phyloP scores from a whole-genome alignment of 2,113 vertebrate species.

The Notarius lentiginosus region DNA sequence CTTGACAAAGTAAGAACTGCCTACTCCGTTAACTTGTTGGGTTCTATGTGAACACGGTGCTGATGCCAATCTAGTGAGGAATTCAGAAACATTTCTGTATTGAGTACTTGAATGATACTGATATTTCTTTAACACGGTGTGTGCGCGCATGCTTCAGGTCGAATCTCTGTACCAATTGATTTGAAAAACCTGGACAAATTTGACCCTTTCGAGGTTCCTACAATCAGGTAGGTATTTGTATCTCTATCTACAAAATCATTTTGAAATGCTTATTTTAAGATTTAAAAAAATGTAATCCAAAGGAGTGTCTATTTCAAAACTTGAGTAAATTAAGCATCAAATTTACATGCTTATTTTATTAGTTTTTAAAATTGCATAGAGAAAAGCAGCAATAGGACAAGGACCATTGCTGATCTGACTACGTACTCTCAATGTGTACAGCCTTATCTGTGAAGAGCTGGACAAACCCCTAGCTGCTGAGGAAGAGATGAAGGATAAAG shows the following conservation, averaged over 20 bases:
- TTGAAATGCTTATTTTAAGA: background rate
- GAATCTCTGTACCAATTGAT: constrained; percentile 91
- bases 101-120: background rate
- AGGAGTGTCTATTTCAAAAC: background rate
- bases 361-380: background rate
- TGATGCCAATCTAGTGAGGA: background rate
- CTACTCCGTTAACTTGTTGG: background rate
- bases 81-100: constrained; percentile 1
- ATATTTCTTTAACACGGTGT: background rate
- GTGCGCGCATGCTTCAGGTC: constrained; percentile 66
- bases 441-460: constrained; percentile 84
- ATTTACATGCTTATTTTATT: background rate
- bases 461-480: constrained; percentile 65
- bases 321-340: background rate
- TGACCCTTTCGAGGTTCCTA: constrained; percentile 89
- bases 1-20: background rate
- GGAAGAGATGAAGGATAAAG: constrained; percentile 63
- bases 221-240: constrained; percentile 77
- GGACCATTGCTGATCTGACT: background rate
- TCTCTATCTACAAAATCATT: background rate
- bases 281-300: background rate
- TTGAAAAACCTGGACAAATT: constrained; percentile 83
- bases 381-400: background rate
- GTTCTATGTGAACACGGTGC: background rate
- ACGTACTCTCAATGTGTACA: constrained; percentile 47